A percentile compares a stretch with the other conserved stretches of the same genome.
Conservation (phyloP, 1,140 invertebrate genomes). For the Drosophila subobscura region DNA sequence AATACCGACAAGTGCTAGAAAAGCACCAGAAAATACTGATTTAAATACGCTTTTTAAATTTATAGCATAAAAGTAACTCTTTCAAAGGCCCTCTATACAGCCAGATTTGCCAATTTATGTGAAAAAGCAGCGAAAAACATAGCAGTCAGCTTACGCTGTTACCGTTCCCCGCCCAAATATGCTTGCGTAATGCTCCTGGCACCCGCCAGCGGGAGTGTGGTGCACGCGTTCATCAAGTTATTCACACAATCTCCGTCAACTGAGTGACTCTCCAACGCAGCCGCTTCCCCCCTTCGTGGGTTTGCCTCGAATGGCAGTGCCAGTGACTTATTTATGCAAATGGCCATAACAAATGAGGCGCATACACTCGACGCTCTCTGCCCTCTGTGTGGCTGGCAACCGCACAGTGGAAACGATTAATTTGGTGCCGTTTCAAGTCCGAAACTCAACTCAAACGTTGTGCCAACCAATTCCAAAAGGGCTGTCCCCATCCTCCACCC, state of each 20-base stretch:
- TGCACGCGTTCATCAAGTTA: constrained; percentile 70
- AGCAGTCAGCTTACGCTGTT: too few species aligned
- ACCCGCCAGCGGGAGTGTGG: background rate
- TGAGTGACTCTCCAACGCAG: background rate
- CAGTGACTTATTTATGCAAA: constrained; percentile 81
- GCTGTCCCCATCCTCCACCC: constrained; percentile 12
- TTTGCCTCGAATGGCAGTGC: constrained; percentile 57
- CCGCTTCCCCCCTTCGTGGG: background rate
- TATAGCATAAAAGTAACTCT: background rate
- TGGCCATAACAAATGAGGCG: constrained; percentile 79
- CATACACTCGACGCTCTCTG: constrained; percentile 50
- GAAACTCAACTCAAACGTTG: constrained; percentile 36
- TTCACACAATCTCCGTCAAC: constrained; percentile 68
- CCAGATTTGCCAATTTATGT: too few species aligned
- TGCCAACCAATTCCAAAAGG: constrained; percentile 39
- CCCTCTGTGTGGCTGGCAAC: constrained; percentile 18
- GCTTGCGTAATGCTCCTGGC: too few species aligned
- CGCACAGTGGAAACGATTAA: constrained; percentile 79
- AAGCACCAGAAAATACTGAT: too few species aligned
- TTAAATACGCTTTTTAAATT: too few species aligned
- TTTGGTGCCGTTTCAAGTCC: constrained; percentile 53
- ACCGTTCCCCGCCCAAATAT: too few species aligned
- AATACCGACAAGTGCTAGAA: too few species aligned
- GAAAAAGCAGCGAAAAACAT: too few species aligned
- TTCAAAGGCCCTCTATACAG: background rate